These are phyloP conservation scores for Syngnathus rostellatus DNA, from an alignment of 2,797 vertebrate species.

Conservation along the genomic window DNA sequence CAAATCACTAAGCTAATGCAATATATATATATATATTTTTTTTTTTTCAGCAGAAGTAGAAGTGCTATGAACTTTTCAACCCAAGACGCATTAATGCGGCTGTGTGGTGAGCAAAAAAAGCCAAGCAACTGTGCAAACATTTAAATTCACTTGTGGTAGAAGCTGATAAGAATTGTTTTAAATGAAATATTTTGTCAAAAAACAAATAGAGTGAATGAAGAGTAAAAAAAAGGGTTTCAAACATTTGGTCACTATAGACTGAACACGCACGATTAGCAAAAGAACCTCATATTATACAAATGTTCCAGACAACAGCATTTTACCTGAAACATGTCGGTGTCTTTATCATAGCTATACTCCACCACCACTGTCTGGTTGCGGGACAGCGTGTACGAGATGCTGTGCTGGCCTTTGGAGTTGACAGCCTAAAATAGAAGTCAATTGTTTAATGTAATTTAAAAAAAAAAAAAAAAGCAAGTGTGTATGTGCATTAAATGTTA, in stretches of 20 bases:
- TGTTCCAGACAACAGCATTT: neutral
- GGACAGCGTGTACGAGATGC: conserved; percentile 94
- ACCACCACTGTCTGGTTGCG: conserved; percentile 96
- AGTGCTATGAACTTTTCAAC: conserved; percentile 5
- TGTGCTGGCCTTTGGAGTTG: conserved; percentile 94
- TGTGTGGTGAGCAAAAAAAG: conserved; percentile 1
- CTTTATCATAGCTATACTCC: conserved; percentile 94
- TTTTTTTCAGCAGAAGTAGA: neutral
- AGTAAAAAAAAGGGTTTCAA: neutral
- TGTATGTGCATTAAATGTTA: neutral
- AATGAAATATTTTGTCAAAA: neutral
- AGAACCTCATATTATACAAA: neutral
- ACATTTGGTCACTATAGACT: neutral
- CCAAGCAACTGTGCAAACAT: neutral
- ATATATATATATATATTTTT: neutral
- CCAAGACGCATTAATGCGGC: neutral
- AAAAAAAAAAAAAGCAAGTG: conserved; percentile 6
- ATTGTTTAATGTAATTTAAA: neutral
- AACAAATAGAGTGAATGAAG: neutral
- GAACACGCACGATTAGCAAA: neutral
- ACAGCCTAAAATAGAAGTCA: conserved; percentile 74
- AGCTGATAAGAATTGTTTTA: neutral
- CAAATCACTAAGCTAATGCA: conserved; percentile 9
- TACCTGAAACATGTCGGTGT: conserved; percentile 99
- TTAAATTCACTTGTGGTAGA: neutral